A percentile compares a stretch with the other conserved stretches of the same genome.
phyloP scores from a whole-genome alignment of 2,113 vertebrate genomes.

The Paradoxurus hermaphroditus region DNA sequence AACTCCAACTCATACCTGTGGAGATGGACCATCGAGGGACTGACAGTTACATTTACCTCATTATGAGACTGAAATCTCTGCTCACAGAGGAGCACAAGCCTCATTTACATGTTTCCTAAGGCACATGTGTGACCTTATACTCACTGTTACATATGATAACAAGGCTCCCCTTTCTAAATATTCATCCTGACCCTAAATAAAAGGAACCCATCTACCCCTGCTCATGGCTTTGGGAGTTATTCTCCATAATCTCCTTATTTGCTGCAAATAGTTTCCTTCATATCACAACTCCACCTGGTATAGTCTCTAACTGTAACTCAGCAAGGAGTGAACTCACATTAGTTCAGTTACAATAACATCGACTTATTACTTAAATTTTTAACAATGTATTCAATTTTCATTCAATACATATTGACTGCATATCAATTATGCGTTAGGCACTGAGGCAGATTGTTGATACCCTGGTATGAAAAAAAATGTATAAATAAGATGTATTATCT shows the following conservation, averaged over 20 bases:
- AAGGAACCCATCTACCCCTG: not conserved
- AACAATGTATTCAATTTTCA: not conserved
- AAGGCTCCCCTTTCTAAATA: not conserved
- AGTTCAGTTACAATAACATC: not conserved
- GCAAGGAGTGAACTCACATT: not conserved
- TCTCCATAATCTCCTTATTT: not conserved
- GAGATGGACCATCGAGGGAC: not conserved
- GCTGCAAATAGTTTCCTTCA: not conserved
- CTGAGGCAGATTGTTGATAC: not conserved
- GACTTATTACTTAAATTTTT: not conserved
- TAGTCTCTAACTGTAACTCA: not conserved
- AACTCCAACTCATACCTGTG: not conserved
- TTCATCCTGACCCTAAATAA: not conserved
- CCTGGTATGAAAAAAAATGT: not conserved
- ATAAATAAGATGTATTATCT: not conserved
- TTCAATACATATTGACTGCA: not conserved
- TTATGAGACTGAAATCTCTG: not conserved
- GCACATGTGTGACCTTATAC: not conserved
- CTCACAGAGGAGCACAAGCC: not conserved
- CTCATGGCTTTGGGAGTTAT: not conserved
- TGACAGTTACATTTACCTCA: not conserved
- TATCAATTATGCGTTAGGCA: not conserved
- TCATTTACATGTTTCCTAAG: not conserved
- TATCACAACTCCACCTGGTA: not conserved
- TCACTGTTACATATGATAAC: not conserved